Evolutionary conservation across 2,888 invertebrate genomes (phyloP).

Genomic region (Hybos culiciformis): DNA sequence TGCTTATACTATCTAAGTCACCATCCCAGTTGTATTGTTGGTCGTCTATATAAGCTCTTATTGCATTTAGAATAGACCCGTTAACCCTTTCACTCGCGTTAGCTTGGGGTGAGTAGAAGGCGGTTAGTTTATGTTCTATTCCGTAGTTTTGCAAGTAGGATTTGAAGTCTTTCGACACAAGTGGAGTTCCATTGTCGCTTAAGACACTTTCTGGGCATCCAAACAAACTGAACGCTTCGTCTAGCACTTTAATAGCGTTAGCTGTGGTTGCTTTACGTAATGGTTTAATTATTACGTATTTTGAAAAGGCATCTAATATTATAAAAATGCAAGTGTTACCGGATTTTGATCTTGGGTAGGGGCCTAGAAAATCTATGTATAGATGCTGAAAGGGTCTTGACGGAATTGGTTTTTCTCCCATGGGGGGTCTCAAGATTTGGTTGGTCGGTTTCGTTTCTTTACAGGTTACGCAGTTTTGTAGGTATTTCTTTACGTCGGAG

Average conservation of each 20-base stretch:
- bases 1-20: slow-evolving; percentile 16
- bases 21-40: slow-evolving; percentile 17
- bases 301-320: slow-evolving; percentile 2
- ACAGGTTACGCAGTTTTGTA: slow-evolving; percentile 1
- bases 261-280: not conserved
- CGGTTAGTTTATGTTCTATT: slow-evolving; percentile 10
- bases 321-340: slow-evolving; percentile 3
- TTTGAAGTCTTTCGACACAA: slow-evolving; percentile 8
- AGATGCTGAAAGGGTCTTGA: not conserved
- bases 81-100: slow-evolving; percentile 23
- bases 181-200: slow-evolving; percentile 17
- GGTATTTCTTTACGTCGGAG: slow-evolving; percentile 1
- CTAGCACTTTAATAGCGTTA: not conserved
- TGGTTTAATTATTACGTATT: slow-evolving; percentile 5
- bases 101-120: slow-evolving; percentile 21
- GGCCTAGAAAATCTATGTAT: slow-evolving; percentile 3
- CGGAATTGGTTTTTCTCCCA: not conserved
- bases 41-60: slow-evolving; percentile 16
- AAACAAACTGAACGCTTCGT: slow-evolving; percentile 15
- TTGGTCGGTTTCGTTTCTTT: slow-evolving; percentile 3
- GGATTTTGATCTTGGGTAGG: slow-evolving; percentile 2
- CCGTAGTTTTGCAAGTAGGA: slow-evolving; percentile 8
- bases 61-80: slow-evolving; percentile 19
- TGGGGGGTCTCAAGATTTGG: not conserved
- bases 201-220: slow-evolving; percentile 14